phyloP scores from a whole-genome alignment of 2,888 invertebrate genomes.

The Ophion ventricosus region DNA sequence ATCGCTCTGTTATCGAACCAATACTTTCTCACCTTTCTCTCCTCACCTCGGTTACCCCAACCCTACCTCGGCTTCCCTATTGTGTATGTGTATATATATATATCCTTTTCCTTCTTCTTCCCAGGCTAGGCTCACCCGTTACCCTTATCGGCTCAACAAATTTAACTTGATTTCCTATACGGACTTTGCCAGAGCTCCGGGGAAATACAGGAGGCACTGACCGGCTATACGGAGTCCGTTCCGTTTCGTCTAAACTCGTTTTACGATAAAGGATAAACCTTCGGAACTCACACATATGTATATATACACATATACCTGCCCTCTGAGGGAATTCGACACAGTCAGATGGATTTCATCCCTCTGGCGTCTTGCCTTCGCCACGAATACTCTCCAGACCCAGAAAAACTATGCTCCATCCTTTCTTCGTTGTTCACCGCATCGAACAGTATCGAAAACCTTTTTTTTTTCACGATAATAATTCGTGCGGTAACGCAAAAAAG shows the following conservation, averaged over 20 bases:
- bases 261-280: constrained; percentile 80
- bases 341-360: constrained; percentile 7
- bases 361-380: background rate
- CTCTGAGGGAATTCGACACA: constrained; percentile 6
- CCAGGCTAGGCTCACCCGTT: constrained; percentile 62
- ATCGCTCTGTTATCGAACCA: background rate
- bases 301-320: background rate
- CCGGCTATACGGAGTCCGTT: constrained; percentile 64
- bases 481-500: background rate
- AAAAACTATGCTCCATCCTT: background rate
- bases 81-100: no score
- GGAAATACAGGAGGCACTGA: constrained; percentile 76
- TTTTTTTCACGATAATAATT: background rate
- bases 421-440: background rate
- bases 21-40: constrained; percentile 33
- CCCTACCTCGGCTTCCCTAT: background rate
- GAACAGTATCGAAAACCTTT: background rate
- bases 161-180: constrained; percentile 81
- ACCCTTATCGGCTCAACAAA: constrained; percentile 80
- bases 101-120: constrained; percentile 26
- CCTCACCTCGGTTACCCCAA: constrained; percentile 6
- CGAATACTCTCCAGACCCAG: background rate
- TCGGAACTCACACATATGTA: background rate
- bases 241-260: constrained; percentile 78
- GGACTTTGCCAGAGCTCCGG: constrained; percentile 78